Base-by-base conservation (phyloP, 2,797 vertebrate genomes). In the Chelonia mydas region DNA sequence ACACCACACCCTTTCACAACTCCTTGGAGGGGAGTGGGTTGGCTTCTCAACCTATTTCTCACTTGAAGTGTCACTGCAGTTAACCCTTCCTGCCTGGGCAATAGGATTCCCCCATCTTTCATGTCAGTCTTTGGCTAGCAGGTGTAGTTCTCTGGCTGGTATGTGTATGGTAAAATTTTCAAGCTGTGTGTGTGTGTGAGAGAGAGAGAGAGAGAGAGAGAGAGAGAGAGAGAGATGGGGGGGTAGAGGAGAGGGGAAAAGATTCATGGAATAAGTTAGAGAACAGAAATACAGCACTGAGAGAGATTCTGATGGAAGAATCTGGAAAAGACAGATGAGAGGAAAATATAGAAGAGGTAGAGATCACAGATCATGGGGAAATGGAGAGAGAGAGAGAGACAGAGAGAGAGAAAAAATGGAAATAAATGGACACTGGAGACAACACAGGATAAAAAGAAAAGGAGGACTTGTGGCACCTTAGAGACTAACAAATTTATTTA, bases 261-360 rank as follows among this genome's bases (percentile, higher is more conserved):
- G 31, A 61, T 61, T 1, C 68, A 59, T 1, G 33, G n/a, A 80
- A 89, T 41, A 82, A 2, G 17, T 45, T 61, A 33, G 10, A 1
- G 13, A 76, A 55, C 82, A 86, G n/a, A 2, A 89, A 2, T 3
- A 55, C 3, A 61, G 10, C 49, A 76, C 23, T 5, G 45, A 31
- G 37, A 80, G 41, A 6, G 10, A 84, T 3, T 27, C 50, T 86
- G 84, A 37, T 19, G 2, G 59, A 51, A 83, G 50, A 79, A 85
- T 78, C 11, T 0, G 2, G 7, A 11, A 87, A 88, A 57, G 1
- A 59, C 12, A 51, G 65, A 74, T 41, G 45, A 0, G 31, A 59
- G 11, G 11, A 61, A 37, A 86, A 25, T 33, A 37, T 0, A 0
- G 2, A 19, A 49, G 1, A 51, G 81, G 10, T 13, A 84, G 85